Conservation (phyloP, 2,797 vertebrate species). For the Syngnathus acus region DNA sequence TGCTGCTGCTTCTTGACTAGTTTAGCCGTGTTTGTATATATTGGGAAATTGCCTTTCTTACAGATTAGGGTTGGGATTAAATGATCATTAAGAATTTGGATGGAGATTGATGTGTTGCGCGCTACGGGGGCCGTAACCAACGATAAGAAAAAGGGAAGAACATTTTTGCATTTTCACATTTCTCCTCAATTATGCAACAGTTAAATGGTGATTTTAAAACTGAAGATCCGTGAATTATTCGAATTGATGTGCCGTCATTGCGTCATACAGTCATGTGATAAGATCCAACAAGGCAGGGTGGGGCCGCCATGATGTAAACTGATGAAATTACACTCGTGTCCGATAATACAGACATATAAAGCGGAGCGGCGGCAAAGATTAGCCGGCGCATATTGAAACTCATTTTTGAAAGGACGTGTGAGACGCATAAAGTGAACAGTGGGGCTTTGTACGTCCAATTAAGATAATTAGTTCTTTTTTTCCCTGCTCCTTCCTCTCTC, state of each 20-base stretch:
- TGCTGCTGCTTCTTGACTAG: slow-evolving; percentile 65
- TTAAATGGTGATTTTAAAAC: no score
- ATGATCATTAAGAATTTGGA: neutral
- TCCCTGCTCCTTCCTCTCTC: slow-evolving; percentile 26
- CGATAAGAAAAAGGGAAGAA: neutral
- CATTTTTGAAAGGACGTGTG: slow-evolving; percentile 43
- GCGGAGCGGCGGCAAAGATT: slow-evolving; percentile 29
- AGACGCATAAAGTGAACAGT: slow-evolving; percentile 47
- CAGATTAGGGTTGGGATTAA: neutral
- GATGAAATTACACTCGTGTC: slow-evolving; percentile 36
- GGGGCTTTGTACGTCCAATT: slow-evolving; percentile 59
- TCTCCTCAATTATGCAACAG: neutral
- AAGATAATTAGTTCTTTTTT: slow-evolving; percentile 53
- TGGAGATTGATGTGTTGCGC: neutral
- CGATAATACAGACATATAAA: slow-evolving; percentile 37
- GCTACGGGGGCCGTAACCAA: neutral
- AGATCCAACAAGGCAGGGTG: slow-evolving; percentile 22
- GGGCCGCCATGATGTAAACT: slow-evolving; percentile 23
- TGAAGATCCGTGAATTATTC: no score
- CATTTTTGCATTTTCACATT: neutral
- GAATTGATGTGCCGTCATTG: slow-evolving; percentile 18
- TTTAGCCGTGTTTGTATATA: slow-evolving; percentile 27
- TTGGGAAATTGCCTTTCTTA: neutral
- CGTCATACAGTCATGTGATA: slow-evolving; percentile 37
- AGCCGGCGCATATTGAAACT: slow-evolving; percentile 33